phyloP scores from a whole-genome alignment of 2,888 invertebrate species.

The Cephus pulcher region DNA sequence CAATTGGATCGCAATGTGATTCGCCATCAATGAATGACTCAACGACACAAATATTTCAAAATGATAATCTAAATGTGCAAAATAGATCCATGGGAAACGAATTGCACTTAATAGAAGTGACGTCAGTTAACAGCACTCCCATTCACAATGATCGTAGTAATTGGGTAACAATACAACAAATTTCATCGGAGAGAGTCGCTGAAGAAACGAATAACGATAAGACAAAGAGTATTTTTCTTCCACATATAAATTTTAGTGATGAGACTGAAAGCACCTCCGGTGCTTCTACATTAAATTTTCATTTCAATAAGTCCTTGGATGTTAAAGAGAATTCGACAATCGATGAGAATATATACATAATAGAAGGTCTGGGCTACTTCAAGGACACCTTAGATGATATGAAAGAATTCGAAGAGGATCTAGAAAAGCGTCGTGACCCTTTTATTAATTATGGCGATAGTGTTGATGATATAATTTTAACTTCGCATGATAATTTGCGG shows the following conservation, averaged over 20 bases:
- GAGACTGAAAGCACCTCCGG: neutral
- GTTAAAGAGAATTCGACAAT: slow-evolving; percentile 10
- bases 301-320: neutral
- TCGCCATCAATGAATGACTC: neutral
- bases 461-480: slow-evolving; percentile 4
- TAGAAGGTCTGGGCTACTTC: slow-evolving; percentile 18
- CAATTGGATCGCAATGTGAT: neutral
- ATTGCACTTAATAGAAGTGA: neutral
- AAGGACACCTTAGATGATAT: slow-evolving; percentile 13
- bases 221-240: slow-evolving; percentile 13
- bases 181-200: neutral
- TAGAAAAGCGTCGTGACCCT: slow-evolving; percentile 3
- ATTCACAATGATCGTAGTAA: neutral
- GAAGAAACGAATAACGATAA: slow-evolving; percentile 11
- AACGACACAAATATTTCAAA: neutral
- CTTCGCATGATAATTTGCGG: neutral
- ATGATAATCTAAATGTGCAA: neutral
- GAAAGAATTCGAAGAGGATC: slow-evolving; percentile 14
- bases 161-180: neutral
- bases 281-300: neutral
- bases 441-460: slow-evolving; percentile 11
- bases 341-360: slow-evolving; percentile 20
- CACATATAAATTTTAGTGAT: slow-evolving; percentile 15
- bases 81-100: neutral
- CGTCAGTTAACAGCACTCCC: neutral